A percentile compares a stretch with the other conserved stretches of the same genome.
Conservation (phyloP, 1,140 invertebrate genomes). For the Drosophila tsacasi region DNA sequence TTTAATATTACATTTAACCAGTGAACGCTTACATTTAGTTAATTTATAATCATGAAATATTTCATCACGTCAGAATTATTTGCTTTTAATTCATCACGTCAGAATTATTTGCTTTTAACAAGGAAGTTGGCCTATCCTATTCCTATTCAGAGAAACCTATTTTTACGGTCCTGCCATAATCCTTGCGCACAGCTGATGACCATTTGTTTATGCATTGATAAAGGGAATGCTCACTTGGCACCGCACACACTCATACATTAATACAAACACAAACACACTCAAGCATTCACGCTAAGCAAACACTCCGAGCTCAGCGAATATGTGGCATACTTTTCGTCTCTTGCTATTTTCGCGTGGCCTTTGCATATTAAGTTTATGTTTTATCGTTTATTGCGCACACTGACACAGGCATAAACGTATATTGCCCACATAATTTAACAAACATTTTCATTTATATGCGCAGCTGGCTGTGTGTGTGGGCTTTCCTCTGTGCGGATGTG, state of each 20-base stretch:
- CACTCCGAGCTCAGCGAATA: conserved; percentile 5
- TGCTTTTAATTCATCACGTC: background rate
- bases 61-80: background rate
- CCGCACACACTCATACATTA: background rate
- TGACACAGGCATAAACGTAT: conserved; percentile 60
- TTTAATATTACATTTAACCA: background rate
- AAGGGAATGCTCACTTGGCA: conserved; percentile 26
- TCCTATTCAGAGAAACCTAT: no score
- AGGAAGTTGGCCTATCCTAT: no score
- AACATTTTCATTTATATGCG: conserved; percentile 68
- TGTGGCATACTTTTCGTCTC: conserved; percentile 51
- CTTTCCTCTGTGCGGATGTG: conserved; percentile 35
- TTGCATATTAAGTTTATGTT: conserved; percentile 71
- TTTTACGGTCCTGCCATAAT: conserved; percentile 9
- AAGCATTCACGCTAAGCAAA: conserved; percentile 2
- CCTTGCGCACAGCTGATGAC: conserved; percentile 58
- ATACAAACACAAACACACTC: conserved; percentile 9
- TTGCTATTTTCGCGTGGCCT: conserved; percentile 63
- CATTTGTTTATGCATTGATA: conserved; percentile 68
- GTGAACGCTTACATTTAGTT: background rate
- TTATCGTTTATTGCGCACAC: conserved; percentile 70
- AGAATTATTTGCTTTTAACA: background rate
- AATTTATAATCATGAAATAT: background rate
- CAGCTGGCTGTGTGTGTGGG: conserved; percentile 24
- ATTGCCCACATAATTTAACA: conserved; percentile 74